phyloP scores from a whole-genome alignment of 2,797 vertebrate species.

The Triplophysa yarkandensis region DNA sequence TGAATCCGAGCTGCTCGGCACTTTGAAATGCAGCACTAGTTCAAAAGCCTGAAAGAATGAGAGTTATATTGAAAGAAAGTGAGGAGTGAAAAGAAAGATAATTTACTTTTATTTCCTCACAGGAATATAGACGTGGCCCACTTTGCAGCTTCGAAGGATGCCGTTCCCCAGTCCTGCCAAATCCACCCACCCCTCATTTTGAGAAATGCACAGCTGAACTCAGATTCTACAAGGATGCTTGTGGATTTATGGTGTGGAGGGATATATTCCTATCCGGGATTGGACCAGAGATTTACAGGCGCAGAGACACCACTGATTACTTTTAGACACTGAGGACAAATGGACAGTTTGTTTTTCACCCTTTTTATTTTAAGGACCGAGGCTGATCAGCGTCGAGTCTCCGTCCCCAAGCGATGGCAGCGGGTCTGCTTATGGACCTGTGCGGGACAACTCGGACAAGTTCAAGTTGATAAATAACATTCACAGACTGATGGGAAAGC shows the following conservation, averaged over 20 bases:
- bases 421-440: slow-evolving; percentile 13
- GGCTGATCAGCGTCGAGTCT: slow-evolving; percentile 10
- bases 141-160: slow-evolving; percentile 66
- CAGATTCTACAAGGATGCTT: slow-evolving; percentile 61
- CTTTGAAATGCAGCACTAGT: neutral
- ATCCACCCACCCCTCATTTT: slow-evolving; percentile 51
- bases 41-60: neutral
- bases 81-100: slow-evolving; percentile 50
- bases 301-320: slow-evolving; percentile 78
- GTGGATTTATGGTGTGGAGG: slow-evolving; percentile 71
- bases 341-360: slow-evolving; percentile 66
- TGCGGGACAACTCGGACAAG: slow-evolving; percentile 42
- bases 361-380: slow-evolving; percentile 50
- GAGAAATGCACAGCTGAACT: slow-evolving; percentile 62
- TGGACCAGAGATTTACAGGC: slow-evolving; percentile 70
- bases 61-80: slow-evolving; percentile 1
- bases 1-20: slow-evolving; percentile 18
- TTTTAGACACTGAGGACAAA: slow-evolving; percentile 71
- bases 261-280: slow-evolving; percentile 69
- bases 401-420: neutral
- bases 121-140: slow-evolving; percentile 57
- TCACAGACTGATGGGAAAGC: slow-evolving; percentile 68
- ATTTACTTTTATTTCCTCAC: slow-evolving; percentile 62
- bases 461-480: slow-evolving; percentile 53
- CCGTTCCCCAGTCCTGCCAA: slow-evolving; percentile 61